These are phyloP conservation scores for Schizopygopsis malacanthus DNA, from an alignment of 2,797 vertebrate genomes.

Conservation along the genomic window DNA sequence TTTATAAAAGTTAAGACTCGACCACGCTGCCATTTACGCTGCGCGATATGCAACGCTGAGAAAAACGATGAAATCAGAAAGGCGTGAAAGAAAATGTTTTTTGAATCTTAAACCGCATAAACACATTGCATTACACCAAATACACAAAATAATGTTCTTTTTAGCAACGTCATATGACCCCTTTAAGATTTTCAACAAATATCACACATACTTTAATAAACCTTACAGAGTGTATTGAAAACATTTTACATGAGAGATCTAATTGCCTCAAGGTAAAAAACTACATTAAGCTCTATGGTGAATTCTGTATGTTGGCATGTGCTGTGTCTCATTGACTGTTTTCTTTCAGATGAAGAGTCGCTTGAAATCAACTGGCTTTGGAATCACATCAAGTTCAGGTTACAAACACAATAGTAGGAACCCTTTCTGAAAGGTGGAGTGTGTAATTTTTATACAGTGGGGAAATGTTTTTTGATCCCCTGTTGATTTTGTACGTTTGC, in stretches of 20 bases:
- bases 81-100: too few relatives aligned
- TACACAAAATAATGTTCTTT: too few relatives aligned
- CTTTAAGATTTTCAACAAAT: background rate
- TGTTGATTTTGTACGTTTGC: too few relatives aligned
- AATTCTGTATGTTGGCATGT: slow-evolving; percentile 64
- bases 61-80: too few relatives aligned
- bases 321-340: slow-evolving; percentile 85
- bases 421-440: slow-evolving; percentile 71
- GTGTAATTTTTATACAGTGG: background rate
- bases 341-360: slow-evolving; percentile 92
- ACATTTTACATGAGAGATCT: background rate
- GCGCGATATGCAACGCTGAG: too few relatives aligned
- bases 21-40: too few relatives aligned
- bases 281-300: slow-evolving; percentile 42
- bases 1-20: too few relatives aligned
- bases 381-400: slow-evolving; percentile 88
- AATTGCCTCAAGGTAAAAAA: background rate
- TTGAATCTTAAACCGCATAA: too few relatives aligned
- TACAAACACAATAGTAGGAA: slow-evolving; percentile 84
- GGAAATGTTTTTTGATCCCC: too few relatives aligned
- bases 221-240: background rate
- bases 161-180: too few relatives aligned
- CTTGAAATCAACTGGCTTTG: slow-evolving; percentile 86
- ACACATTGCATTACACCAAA: too few relatives aligned
- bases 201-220: background rate